Conservation (phyloP, 2,113 vertebrate species). For the Uria lomvia region DNA sequence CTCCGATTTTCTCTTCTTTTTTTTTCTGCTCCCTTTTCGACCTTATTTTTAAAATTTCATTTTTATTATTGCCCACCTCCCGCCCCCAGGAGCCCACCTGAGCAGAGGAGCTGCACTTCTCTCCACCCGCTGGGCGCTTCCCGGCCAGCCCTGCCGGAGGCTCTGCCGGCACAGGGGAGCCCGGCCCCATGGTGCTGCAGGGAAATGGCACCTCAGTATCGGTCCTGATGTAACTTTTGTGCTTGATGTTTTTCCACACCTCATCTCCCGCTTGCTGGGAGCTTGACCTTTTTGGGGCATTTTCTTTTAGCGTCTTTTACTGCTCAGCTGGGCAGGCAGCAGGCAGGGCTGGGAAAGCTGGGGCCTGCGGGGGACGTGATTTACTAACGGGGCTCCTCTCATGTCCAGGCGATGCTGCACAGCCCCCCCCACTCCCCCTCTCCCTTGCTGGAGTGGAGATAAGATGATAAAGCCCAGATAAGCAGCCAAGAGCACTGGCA, state of each 20-base stretch:
- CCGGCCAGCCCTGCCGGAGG: rapidly evolving
- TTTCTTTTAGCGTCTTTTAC: not conserved
- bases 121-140: rapidly evolving
- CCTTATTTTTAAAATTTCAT: not conserved
- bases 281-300: not conserved
- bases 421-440: not conserved
- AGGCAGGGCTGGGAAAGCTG: not conserved
- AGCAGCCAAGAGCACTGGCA: not conserved
- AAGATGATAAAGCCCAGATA: not conserved
- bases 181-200: rapidly evolving
- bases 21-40: not conserved
- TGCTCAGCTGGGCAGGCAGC: rapidly evolving
- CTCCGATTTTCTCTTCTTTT: not conserved
- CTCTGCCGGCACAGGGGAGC: rapidly evolving
- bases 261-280: not conserved
- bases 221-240: not conserved
- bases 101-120: not conserved
- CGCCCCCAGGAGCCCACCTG: not conserved
- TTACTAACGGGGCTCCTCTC: not conserved
- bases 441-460: not conserved
- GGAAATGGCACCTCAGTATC: rapidly evolving
- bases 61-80: not conserved
- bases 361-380: not conserved
- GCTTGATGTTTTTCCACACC: not conserved
- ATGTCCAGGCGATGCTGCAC: not conserved